Evolutionary conservation across 1,140 invertebrate genomes (phyloP), one percentile per base, ranked within the genome.

Genomic region (Matsumurasca onukii): DNA sequence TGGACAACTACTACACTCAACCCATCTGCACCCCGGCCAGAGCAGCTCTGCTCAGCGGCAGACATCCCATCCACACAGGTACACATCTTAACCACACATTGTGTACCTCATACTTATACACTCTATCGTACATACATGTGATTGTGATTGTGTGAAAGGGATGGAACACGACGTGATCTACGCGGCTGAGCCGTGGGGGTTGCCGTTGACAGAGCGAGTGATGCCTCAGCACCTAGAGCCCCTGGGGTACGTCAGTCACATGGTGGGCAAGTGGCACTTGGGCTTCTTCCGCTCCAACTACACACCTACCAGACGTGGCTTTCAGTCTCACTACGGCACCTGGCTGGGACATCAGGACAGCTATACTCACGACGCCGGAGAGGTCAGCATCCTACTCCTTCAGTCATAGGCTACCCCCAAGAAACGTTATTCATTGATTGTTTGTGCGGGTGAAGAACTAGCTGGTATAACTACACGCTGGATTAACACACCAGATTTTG

Each of bases 181-280:
- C 39, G 91, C 88, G 66, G 80, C 86, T 9, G 86, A 91, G 73
- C 87, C 91, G 0, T 86, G 88, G 74, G 91, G 90, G 5, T 77
- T 95, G 1, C 87, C 89, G 0, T 73, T 92, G 1, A 82, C 84
- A 39, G 84, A 89, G 73, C 91, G 86, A 72, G 75, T 92, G 2
- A 77, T 96, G 62, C 89, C 94, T 0, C 80, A 94, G 79, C 86
- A 90, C 73, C 81, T 97, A 27, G 86, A 87, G 75, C 81, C 87
- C 22, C 76, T 86, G 0, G 93, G 93, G 0, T 97, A 97, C 78
- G 79, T 80, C 2, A 94, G 91, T 0, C 89, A 92, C 77, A 83
- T 91, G 31, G 84, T 97, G 27, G 95, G 95, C 20, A 97, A 98
- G 80, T 96, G 94, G 94, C 93, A 95, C 75, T 80, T 94, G 65